Evolutionary conservation across 1,140 invertebrate genomes (phyloP), one percentile per base, ranked within the genome.

Genomic region (Papilio machaon): DNA sequence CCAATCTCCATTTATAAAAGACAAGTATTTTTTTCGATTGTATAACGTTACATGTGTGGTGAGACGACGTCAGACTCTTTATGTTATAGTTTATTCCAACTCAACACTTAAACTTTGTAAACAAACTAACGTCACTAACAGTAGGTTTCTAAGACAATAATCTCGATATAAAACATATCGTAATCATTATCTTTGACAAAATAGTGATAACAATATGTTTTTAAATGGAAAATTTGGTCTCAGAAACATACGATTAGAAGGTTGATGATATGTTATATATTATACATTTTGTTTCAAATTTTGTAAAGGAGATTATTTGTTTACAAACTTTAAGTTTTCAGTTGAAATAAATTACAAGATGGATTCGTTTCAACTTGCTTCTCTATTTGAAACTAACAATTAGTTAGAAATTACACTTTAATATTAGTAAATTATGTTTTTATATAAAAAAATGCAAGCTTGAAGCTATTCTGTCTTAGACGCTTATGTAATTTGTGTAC

Each of bases 21-120:
- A 92, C 90, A 91, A 84, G 80, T 85, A 85, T 81, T 30, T 82
- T 86, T 87, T 64, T 82, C 80, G 87, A 83, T 84, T 80, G 87
- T 60, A 87, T 85, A 92, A 93, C 90, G 93, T 94, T 94, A 94
- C 93, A 94, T 94, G 93, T 94, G 93, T 94, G 93, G 93, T 94
- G 93, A 94, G 93, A 94, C 93, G 92, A 93, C 90, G 91, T 91
- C 92, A 92, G 91, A 89, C 89, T 89, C 85, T 90, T 87, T 83
- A 74, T 78, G 74, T n/a, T 88, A 58, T 19, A 58, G 6, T 58
- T 58, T 58, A 7, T 58, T 58, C 17, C 54, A 58, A 58, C 54
- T 58, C 0, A 58, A 58, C 4, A 58, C n/a, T 2, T 58, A 58
- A 58, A 58, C 1, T 19, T 58, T 58, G 54, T 58, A 58, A 58